These are phyloP conservation scores for Diadumene lineata DNA, from an alignment of 92 coral and sea anemone species.

Conservation along the genomic window DNA sequence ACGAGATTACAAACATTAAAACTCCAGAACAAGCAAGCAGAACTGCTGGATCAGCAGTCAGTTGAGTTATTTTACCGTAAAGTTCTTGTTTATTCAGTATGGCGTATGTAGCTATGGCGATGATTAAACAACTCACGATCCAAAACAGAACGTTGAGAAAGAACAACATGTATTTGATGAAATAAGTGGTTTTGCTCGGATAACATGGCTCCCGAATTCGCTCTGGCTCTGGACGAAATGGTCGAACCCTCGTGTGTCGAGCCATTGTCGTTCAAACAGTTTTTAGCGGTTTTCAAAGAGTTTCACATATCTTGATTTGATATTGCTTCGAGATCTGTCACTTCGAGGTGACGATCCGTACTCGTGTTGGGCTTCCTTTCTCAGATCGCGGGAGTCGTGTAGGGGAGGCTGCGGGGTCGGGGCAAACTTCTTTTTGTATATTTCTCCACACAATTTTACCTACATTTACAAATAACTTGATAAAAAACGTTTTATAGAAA, in stretches of 20 bases:
- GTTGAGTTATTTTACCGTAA: slow-evolving; percentile 74
- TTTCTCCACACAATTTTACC: too few relatives aligned
- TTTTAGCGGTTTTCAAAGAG: neutral
- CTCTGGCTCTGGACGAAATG: slow-evolving; percentile 31
- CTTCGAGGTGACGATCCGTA: too few relatives aligned
- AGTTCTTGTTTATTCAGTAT: slow-evolving; percentile 81
- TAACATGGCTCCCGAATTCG: slow-evolving; percentile 37
- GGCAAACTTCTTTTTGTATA: too few relatives aligned
- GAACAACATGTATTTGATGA: slow-evolving; percentile 84
- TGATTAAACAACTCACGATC: slow-evolving; percentile 69
- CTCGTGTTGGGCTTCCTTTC: too few relatives aligned
- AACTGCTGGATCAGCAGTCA: slow-evolving; percentile 92
- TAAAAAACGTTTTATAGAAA: too few relatives aligned
- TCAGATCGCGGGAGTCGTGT: too few relatives aligned
- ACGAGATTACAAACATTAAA: slow-evolving; percentile 74
- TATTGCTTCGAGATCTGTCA: too few relatives aligned
- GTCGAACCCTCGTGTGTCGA: slow-evolving; percentile 53
- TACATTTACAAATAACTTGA: too few relatives aligned
- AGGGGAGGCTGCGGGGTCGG: too few relatives aligned
- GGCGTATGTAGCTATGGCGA: slow-evolving; percentile 81
- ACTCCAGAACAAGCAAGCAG: slow-evolving; percentile 70
- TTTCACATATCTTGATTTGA: neutral
- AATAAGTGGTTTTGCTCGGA: slow-evolving; percentile 74
- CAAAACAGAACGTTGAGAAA: slow-evolving; percentile 89
- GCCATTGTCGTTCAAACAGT: slow-evolving; percentile 20